Percentiles rank a stretch among this genome's conserved stretches.
Conservation (phyloP, 2,797 vertebrate species). For the Neopelma chrysocephalum region DNA sequence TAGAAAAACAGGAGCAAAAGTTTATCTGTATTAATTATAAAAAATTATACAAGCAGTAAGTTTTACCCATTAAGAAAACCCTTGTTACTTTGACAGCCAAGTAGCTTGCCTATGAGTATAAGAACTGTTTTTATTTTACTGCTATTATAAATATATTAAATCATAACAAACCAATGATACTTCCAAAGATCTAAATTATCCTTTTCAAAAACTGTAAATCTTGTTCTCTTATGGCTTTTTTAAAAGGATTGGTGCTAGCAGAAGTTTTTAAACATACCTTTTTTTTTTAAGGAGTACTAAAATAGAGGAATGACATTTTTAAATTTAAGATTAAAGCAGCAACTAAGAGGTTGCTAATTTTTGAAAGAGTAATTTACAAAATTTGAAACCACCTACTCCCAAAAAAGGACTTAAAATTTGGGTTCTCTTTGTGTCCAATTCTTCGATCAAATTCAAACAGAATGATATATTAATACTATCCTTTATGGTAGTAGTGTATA, state of each 20-base stretch:
- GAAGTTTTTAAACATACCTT: neutral
- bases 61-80: neutral
- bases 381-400: neutral
- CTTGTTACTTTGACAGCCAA: neutral
- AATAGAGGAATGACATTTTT: neutral
- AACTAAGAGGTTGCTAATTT: neutral
- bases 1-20: neutral
- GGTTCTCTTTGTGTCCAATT: neutral
- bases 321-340: neutral
- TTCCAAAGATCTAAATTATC: neutral
- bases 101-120: neutral
- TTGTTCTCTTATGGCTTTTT: neutral
- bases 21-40: neutral
- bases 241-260: neutral
- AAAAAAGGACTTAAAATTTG: neutral
- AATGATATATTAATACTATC: neutral
- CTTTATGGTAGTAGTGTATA: neutral
- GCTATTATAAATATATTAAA: conserved; percentile 26
- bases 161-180: neutral
- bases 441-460: neutral
- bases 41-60: neutral
- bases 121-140: conserved; percentile 36
- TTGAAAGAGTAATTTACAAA: neutral
- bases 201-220: conserved; percentile 5
- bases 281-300: neutral